These are phyloP conservation scores for Orestias chungarensis DNA, from an alignment of 2,797 vertebrate species.

Conservation along the genomic window DNA sequence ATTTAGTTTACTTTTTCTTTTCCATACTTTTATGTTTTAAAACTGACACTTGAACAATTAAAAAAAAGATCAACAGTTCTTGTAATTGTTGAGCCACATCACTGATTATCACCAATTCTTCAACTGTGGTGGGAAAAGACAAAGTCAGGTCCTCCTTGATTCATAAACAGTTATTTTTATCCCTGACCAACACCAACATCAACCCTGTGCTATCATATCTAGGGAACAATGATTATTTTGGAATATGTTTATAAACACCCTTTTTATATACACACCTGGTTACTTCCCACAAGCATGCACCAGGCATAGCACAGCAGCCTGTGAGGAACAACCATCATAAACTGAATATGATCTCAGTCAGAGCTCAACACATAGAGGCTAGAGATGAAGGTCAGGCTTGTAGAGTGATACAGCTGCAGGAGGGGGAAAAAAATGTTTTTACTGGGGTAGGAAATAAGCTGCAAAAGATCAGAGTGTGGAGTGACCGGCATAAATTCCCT, in stretches of 20 bases:
- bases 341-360: not conserved
- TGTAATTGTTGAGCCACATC: no score
- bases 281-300: not conserved
- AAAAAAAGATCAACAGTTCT: no score
- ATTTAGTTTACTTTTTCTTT: no score
- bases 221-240: not conserved
- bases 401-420: slow-evolving; percentile 1
- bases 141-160: no score
- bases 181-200: no score
- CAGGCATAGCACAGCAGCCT: not conserved
- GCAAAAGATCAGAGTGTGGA: slow-evolving; percentile 4
- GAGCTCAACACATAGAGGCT: not conserved
- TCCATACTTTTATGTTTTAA: no score
- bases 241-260: not conserved
- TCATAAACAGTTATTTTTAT: no score
- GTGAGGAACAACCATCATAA: not conserved
- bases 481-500: slow-evolving; percentile 12
- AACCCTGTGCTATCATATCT: no score
- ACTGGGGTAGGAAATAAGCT: slow-evolving; percentile 9
- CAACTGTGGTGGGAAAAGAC: no score
- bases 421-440: not conserved
- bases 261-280: not conserved
- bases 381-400: slow-evolving; percentile 10
- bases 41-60: no score
- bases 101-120: no score